Base-by-base conservation (phyloP, 1,140 invertebrate species). In the Drosophila ohnishii region DNA sequence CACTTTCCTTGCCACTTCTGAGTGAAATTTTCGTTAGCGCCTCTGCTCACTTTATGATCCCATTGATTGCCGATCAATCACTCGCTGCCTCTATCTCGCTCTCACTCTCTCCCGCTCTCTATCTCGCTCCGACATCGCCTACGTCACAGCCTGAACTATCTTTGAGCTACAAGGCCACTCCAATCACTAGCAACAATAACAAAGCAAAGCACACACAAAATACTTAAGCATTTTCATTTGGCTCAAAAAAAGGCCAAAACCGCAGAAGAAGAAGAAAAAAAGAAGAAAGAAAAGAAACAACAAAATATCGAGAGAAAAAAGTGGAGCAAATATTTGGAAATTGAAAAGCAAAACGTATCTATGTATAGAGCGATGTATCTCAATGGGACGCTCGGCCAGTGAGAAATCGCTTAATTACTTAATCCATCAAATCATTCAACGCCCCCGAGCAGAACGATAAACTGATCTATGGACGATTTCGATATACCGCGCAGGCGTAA, bases 271-370 rank as follows among this genome's bases (percentile, higher is more conserved):
- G 9, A 9, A 25, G 16, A 13, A 37, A 47, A 42, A 13, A 45
- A 53, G 22, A 25, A 40, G 65, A 32, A 32, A 14, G n/a, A n/a
- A 66, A 44, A 28, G 50, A 40, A 28, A 67, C 30, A 34, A 32
- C 30, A 34, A 16, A 70, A 45, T 30, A 32, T 42, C 19, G 51
- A 34, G 16, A 51, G 57, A 75, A 63, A 67, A 67, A 76, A 85
- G 62, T 75, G 66, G 82, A 69, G 78, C 78, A 86, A 78, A 86
- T 87, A 79, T 82, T 82, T 86, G 75, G 82, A 86, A 82, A 86
- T 82, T 78, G 76, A 81, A 81, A 70, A 75, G 70, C 64, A 63
- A 80, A 80, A 58, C 62, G 75, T 47, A 45, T 63, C 35, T 55
- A 45, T 75, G 57, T 75, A 42, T 72, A 53, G 62, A 53, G 62